Evolutionary conservation across 2,888 invertebrate genomes (phyloP).

Genomic region (Pantelozetes paolii): DNA sequence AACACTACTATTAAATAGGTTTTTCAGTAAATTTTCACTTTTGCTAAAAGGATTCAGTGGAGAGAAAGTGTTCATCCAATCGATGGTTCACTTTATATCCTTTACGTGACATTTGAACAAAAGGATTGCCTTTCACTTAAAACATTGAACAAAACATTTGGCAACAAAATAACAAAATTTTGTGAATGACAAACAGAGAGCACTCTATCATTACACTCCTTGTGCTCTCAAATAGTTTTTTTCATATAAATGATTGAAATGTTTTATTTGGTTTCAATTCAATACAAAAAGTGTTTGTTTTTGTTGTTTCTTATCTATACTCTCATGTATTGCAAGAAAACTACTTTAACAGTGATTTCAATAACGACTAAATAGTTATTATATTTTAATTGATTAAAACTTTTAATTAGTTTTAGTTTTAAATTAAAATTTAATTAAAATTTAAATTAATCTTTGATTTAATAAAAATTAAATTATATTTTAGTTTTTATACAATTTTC

Average conservation of each 20-base stretch:
- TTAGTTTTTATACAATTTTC: no score
- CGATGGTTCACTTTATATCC: conserved; percentile 21
- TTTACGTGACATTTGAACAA: conserved; percentile 1
- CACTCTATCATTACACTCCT: conserved; percentile 12
- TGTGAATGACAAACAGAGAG: conserved; percentile 15
- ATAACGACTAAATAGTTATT: not conserved
- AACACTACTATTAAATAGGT: conserved; percentile 17
- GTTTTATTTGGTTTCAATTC: not conserved
- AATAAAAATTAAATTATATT: no score
- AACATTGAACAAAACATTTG: not conserved
- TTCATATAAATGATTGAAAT: not conserved
- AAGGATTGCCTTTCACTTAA: conserved; percentile 8
- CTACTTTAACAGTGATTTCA: not conserved
- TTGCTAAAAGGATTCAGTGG: conserved; percentile 29
- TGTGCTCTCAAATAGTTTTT: not conserved
- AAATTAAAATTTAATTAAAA: no score
- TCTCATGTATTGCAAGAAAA: conserved; percentile 2
- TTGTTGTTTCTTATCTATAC: not conserved
- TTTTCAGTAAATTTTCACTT: conserved; percentile 27
- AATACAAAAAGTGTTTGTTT: not conserved
- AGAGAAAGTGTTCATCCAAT: conserved; percentile 30
- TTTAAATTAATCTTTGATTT: no score
- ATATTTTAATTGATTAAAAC: no score
- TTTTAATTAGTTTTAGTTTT: no score
- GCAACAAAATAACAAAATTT: not conserved